phyloP scores from a whole-genome alignment of 2,797 vertebrate genomes.

The Varecia variegata region DNA sequence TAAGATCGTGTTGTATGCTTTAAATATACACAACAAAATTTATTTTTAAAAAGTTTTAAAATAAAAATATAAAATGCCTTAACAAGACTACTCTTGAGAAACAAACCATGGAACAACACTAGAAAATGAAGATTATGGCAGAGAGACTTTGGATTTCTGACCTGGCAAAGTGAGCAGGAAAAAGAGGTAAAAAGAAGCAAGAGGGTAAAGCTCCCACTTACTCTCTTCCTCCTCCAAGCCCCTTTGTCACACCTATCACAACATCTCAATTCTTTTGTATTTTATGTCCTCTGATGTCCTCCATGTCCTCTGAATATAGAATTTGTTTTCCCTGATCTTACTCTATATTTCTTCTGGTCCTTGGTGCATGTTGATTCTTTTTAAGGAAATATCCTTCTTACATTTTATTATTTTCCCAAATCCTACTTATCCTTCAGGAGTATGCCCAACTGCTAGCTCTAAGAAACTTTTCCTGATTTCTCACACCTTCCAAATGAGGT shows the following conservation, averaged over 20 bases:
- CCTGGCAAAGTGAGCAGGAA: not conserved
- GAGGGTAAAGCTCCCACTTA: not conserved
- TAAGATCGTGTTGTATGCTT: not conserved
- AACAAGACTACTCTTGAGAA: not conserved
- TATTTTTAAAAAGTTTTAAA: not conserved
- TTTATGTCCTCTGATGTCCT: too few species aligned
- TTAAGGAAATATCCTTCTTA: not conserved
- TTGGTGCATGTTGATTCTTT: not conserved
- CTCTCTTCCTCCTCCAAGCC: fast-evolving
- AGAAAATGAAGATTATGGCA: not conserved
- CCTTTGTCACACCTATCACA: not conserved
- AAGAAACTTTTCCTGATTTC: not conserved
- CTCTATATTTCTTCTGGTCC: not conserved
- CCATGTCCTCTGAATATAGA: not conserved
- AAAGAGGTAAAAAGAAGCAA: not conserved
- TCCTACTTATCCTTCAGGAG: not conserved
- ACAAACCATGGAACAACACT: not conserved
- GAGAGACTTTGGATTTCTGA: not conserved
- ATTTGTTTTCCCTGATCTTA: not conserved
- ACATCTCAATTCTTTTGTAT: not conserved
- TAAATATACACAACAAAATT: not conserved
- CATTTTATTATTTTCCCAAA: not conserved
- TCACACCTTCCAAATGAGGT: not conserved
- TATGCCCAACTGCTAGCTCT: not conserved
- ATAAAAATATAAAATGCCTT: not conserved